Evolutionary conservation across 1,140 invertebrate genomes (phyloP).

Genomic region (Myzus persicae): DNA sequence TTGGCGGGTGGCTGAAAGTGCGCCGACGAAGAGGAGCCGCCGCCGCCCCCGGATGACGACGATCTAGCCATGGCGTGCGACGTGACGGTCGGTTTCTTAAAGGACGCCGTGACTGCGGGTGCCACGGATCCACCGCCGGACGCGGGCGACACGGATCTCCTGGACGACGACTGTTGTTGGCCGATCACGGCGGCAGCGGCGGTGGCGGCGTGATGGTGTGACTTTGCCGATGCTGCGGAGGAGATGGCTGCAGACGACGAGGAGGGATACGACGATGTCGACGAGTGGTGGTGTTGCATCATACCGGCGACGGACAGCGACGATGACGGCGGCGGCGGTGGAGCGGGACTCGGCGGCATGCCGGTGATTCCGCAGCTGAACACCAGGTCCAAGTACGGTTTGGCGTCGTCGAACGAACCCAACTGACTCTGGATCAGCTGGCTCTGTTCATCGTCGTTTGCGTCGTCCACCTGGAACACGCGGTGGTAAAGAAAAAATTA

Average conservation of each 20-base stretch:
- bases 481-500: background rate
- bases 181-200: background rate
- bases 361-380: slow-evolving; percentile 50
- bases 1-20: slow-evolving; percentile 34
- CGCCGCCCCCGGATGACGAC: background rate
- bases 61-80: slow-evolving; percentile 46
- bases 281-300: slow-evolving; percentile 31
- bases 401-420: slow-evolving; percentile 56
- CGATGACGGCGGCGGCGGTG: background rate
- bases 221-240: background rate
- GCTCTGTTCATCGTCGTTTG: slow-evolving; percentile 51
- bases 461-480: slow-evolving; percentile 54
- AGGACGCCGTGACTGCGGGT: slow-evolving; percentile 5
- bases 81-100: slow-evolving; percentile 41
- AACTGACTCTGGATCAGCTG: slow-evolving; percentile 56
- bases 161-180: slow-evolving; percentile 37
- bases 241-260: background rate
- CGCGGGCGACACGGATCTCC: slow-evolving; percentile 45
- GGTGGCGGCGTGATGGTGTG: slow-evolving; percentile 27
- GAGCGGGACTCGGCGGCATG: slow-evolving; percentile 43
- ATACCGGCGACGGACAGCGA: background rate
- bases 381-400: slow-evolving; percentile 55
- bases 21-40: background rate
- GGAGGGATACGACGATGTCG: background rate
- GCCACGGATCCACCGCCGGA: background rate